These are phyloP conservation scores for Nothoprocta pentlandii DNA, from an alignment of 2,113 vertebrate species.

Conservation along the genomic window DNA sequence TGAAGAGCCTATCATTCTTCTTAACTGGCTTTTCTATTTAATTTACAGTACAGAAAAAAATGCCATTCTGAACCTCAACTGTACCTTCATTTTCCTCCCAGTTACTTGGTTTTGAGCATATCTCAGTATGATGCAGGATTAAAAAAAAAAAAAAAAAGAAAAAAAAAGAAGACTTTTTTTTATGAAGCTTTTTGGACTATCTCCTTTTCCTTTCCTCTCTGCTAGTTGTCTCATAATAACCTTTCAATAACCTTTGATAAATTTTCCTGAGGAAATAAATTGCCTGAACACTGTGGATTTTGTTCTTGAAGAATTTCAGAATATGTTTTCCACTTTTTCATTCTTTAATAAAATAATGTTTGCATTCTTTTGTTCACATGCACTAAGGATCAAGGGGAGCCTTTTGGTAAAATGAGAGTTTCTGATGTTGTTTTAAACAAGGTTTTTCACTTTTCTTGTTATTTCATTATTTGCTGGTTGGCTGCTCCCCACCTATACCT, in stretches of 20 bases:
- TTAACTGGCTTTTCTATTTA: slow-evolving; percentile 13
- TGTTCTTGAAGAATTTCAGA: slow-evolving; percentile 13
- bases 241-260: not conserved
- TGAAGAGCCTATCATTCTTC: not conserved
- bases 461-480: not conserved
- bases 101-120: not conserved
- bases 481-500: not conserved
- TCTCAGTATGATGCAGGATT: not conserved
- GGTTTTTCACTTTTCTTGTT: not conserved
- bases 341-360: not conserved
- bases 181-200: not conserved
- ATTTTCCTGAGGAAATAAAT: slow-evolving; percentile 21
- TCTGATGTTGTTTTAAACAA: not conserved
- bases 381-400: not conserved
- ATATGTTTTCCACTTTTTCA: not conserved
- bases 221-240: not conserved
- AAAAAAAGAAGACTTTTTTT: not conserved
- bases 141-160: not conserved
- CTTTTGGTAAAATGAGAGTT: not conserved
- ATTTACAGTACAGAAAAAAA: not conserved
- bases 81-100: not conserved
- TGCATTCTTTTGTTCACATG: not conserved
- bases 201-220: not conserved
- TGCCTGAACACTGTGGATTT: not conserved
- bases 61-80: not conserved